Base-by-base conservation (phyloP, 2,797 vertebrate species). In the Apodemus agrarius region DNA sequence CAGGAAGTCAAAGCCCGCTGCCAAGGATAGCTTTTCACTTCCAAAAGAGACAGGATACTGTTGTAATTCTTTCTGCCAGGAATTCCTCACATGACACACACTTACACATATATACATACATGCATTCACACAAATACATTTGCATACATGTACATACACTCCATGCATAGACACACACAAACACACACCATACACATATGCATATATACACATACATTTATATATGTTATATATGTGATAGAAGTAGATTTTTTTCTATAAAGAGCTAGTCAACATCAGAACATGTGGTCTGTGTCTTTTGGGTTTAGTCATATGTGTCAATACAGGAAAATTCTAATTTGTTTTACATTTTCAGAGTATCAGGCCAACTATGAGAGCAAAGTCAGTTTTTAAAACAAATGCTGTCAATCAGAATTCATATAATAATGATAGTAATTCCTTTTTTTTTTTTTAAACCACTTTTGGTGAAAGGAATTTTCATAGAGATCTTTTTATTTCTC, bases 391-490 rank as follows among this genome's bases (percentile, higher is more conserved):
- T 34, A 61, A 69, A 90, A n/a, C 22, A 93, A 57, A 31, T 61
- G 14, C 65, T 85, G 0, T 86, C 17, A 54, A 40, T 21, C 40
- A 84, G 75, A 65, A 59, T 86, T 31, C 89, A 1, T 83, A 26
- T 80, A 87, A 24, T 65, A 52, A 92, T 81, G 65, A 43, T 52
- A n/a, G 57, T 95, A 31, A 82, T 92, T 90, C 43, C 46, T 46
- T 14, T n/a, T n/a, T 59, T 59, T 83, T 93, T 63, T 84, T n/a
- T 43, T 3, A 43, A 49, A 24, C 75, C 75, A 95, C 34, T 93
- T 93, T 81, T 63, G 49, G n/a, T 94, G 43, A 85, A 81, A 52
- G 63, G 61, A 93, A 13, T 95, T 90, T 96, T 95, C 12, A 43
- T 34, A 86, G 22, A 90, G 40, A 76, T 91, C 21, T 37, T 82